Percentiles rank a stretch among this genome's conserved stretches.
Conservation (phyloP, 2,888 invertebrate species). For the Ectemnius continuus region DNA sequence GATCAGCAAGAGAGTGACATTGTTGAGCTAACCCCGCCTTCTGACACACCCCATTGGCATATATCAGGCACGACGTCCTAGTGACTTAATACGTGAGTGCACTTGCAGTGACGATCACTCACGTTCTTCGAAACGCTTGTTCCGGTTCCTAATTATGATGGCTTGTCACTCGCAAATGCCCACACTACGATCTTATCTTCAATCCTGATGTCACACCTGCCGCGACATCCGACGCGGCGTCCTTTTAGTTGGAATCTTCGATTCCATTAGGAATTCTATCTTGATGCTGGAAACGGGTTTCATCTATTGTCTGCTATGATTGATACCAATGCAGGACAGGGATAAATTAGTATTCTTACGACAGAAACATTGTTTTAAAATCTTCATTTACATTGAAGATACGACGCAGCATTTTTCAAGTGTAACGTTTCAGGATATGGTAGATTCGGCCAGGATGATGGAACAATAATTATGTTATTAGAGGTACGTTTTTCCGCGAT, state of each 20-base stretch:
- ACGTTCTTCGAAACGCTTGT: neutral
- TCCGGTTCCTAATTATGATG: neutral
- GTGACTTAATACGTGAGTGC: neutral
- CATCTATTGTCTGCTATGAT: neutral
- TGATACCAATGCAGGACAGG: neutral
- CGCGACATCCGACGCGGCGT: neutral
- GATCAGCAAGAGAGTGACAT: neutral
- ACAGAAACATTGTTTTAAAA: neutral
- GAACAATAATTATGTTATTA: too few species aligned
- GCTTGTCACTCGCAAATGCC: neutral
- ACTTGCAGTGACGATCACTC: neutral
- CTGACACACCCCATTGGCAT: conserved; percentile 5
- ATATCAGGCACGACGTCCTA: neutral
- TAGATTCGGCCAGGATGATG: too few species aligned
- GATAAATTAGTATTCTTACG: neutral
- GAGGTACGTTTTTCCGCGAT: too few species aligned
- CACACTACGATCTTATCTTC: neutral
- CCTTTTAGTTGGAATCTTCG: neutral
- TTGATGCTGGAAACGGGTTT: conserved; percentile 1
- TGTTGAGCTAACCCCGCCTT: neutral
- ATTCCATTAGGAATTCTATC: conserved; percentile 3
- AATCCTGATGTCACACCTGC: neutral
- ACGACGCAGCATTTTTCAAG: too few species aligned
- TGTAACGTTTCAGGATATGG: too few species aligned
- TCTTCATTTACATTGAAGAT: too few species aligned